Percentiles rank a stretch among this genome's conserved stretches.
These are phyloP conservation scores for Schizothorax lantsangensis DNA, from an alignment of 2,797 vertebrate genomes.

Conservation along the genomic window DNA sequence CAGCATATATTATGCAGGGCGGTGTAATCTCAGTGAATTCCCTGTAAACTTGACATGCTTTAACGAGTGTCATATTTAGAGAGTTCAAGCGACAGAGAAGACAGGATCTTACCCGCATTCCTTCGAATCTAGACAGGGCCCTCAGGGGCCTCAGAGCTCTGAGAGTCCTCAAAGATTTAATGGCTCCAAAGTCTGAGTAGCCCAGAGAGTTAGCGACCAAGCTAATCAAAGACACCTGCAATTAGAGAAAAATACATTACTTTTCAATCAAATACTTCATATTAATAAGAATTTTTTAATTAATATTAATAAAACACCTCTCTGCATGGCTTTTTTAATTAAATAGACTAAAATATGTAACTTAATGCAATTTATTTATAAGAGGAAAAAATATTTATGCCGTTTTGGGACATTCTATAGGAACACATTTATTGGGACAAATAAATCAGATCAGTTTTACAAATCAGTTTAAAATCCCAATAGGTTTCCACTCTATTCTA, in stretches of 20 bases:
- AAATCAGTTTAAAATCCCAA: constrained; percentile 47
- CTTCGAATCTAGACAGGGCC: constrained; percentile 84
- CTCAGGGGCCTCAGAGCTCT: constrained; percentile 82
- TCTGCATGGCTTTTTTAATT: neutral
- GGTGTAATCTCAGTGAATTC: too few species aligned
- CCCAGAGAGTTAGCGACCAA: constrained; percentile 82
- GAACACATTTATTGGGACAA: constrained; percentile 63
- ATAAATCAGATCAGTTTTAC: constrained; percentile 16
- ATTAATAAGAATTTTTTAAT: neutral
- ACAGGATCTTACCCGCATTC: constrained; percentile 82
- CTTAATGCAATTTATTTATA: neutral
- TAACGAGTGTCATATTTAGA: neutral
- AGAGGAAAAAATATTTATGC: constrained; percentile 57
- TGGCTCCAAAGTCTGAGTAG: constrained; percentile 83
- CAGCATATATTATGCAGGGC: neutral
- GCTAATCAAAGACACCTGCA: constrained; percentile 82
- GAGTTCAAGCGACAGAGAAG: neutral
- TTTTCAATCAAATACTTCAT: neutral
- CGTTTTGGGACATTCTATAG: constrained; percentile 77
- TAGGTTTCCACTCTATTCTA: constrained; percentile 80
- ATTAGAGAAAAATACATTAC: neutral
- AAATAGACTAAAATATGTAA: neutral
- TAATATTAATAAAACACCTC: neutral
- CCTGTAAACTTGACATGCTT: too few species aligned
- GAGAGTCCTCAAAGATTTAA: constrained; percentile 84